phyloP scores from a whole-genome alignment of 2,797 vertebrate species.

The Euthynnus affinis region DNA sequence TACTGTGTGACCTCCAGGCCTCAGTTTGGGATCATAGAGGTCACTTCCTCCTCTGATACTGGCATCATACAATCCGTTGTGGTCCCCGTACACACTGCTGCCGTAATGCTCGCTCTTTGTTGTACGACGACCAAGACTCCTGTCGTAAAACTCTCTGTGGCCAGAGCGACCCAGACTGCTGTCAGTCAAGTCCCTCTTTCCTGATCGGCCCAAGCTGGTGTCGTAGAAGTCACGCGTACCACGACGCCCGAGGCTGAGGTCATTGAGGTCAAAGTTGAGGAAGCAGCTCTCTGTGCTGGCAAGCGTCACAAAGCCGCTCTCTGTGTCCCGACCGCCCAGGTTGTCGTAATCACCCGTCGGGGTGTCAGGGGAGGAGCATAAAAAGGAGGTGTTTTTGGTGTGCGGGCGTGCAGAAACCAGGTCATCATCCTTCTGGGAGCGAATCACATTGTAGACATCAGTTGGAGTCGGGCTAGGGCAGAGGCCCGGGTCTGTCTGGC shows the following conservation, averaged over 20 bases:
- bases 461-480: constrained; percentile 83
- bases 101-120: constrained; percentile 81
- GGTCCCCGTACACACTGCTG: constrained; percentile 61
- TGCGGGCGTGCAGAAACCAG: constrained; percentile 90
- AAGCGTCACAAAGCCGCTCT: constrained; percentile 88
- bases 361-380: constrained; percentile 83
- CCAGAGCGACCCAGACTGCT: constrained; percentile 61
- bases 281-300: constrained; percentile 92
- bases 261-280: constrained; percentile 93
- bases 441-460: constrained; percentile 92
- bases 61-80: constrained; percentile 65
- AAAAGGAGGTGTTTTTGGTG: constrained; percentile 93
- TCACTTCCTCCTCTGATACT: constrained; percentile 64
- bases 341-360: constrained; percentile 88
- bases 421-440: constrained; percentile 91
- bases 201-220: constrained; percentile 71
- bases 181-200: constrained; percentile 69
- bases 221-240: constrained; percentile 72
- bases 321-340: constrained; percentile 84
- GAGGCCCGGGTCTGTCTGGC: constrained; percentile 81
- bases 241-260: constrained; percentile 82
- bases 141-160: constrained; percentile 70
- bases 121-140: constrained; percentile 78
- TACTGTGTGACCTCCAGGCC: constrained; percentile 46
- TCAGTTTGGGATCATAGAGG: constrained; percentile 68